Evolutionary conservation across 2,797 vertebrate species (phyloP).

Genomic region (Phrynocephalus guinanensis): DNA sequence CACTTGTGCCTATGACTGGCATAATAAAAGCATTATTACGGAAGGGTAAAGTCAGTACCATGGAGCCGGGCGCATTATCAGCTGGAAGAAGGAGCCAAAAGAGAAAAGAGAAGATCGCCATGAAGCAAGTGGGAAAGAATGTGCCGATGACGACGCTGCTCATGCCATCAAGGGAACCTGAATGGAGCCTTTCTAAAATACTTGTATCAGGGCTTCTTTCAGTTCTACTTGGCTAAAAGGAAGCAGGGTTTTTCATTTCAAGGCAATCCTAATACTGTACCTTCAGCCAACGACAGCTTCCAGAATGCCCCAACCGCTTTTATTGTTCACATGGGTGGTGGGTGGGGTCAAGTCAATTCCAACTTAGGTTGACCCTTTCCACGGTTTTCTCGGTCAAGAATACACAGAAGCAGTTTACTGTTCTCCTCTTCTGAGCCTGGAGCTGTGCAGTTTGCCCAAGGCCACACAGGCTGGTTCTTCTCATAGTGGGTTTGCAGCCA

Average conservation of each 20-base stretch:
- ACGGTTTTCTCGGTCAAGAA: no score
- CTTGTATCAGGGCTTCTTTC: neutral
- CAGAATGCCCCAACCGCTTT: no score
- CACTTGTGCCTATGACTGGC: neutral
- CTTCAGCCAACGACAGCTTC: no score
- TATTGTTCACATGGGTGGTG: no score
- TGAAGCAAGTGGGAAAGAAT: constrained; percentile 37
- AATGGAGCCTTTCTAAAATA: neutral
- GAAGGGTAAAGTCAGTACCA: accelerated
- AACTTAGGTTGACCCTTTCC: no score
- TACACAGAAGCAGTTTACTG: no score
- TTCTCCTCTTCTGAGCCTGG: no score
- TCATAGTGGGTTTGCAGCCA: no score
- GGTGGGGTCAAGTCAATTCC: no score
- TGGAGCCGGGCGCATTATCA: neutral
- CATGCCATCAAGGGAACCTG: neutral
- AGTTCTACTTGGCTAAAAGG: neutral
- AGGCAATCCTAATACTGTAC: neutral
- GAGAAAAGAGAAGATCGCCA: constrained; percentile 13
- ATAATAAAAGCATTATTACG: constrained; percentile 32
- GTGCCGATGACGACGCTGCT: neutral
- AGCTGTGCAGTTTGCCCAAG: no score
- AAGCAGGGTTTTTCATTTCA: neutral
- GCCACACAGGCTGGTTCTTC: no score
- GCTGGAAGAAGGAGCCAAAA: neutral